These are phyloP conservation scores for Dermatemys mawii DNA, from an alignment of 2,113 vertebrate species.

Conservation along the genomic window DNA sequence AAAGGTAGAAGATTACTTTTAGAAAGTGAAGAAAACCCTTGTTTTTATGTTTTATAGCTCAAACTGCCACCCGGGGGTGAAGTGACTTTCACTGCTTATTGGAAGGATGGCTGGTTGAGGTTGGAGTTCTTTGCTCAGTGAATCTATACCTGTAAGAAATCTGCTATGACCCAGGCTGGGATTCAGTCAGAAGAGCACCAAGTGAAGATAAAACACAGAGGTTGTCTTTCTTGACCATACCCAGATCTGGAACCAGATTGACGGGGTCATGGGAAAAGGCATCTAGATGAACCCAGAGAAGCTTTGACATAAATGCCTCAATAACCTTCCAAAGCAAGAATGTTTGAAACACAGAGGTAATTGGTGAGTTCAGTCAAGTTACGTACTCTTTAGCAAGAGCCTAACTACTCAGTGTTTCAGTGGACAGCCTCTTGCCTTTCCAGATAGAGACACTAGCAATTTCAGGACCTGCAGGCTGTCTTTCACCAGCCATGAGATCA, in stretches of 20 bases:
- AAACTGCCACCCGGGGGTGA: neutral
- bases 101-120: slow-evolving; percentile 1
- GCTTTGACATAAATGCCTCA: neutral
- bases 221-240: neutral
- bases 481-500: neutral
- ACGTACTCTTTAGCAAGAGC: neutral
- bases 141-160: neutral
- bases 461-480: neutral
- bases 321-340: neutral
- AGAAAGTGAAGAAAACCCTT: neutral
- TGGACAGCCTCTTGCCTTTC: neutral
- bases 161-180: neutral
- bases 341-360: neutral
- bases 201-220: neutral
- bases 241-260: neutral
- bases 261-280: neutral
- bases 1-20: neutral
- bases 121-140: slow-evolving; percentile 7
- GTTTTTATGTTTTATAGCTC: neutral
- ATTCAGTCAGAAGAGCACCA: neutral
- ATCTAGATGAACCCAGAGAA: neutral
- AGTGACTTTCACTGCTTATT: slow-evolving; percentile 19
- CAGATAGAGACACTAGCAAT: neutral
- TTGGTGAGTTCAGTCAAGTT: neutral
- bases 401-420: neutral